phyloP scores from a whole-genome alignment of 2,888 invertebrate species.

The Dendrolimus pini region DNA sequence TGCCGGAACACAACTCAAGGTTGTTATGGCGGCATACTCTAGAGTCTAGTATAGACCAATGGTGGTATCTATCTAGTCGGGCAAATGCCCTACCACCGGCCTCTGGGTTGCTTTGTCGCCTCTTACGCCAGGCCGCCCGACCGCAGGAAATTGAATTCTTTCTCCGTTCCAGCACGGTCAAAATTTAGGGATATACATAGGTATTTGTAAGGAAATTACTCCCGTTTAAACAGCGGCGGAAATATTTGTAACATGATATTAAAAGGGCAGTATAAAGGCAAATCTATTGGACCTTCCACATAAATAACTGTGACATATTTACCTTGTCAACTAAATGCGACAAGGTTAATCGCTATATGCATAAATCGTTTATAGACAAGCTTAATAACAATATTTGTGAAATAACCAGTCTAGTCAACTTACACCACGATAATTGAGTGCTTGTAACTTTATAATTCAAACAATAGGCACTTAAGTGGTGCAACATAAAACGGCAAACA shows the following conservation, averaged over 20 bases:
- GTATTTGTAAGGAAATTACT: too few species aligned
- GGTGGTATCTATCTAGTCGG: too few species aligned
- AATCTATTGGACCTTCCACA: background rate
- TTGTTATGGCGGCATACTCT: too few species aligned
- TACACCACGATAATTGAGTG: background rate
- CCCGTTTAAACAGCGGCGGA: background rate
- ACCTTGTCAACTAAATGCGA: constrained; percentile 12
- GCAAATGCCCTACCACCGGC: too few species aligned
- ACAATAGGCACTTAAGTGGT: constrained; percentile 36
- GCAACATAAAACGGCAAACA: constrained; percentile 41
- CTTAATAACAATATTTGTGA: background rate
- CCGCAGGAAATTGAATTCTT: too few species aligned
- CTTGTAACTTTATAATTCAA: constrained; percentile 23
- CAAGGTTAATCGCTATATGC: constrained; percentile 3
- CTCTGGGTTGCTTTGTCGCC: too few species aligned
- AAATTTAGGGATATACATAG: too few species aligned
- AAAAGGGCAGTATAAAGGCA: background rate
- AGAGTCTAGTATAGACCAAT: too few species aligned
- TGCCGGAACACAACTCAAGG: too few species aligned
- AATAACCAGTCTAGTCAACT: background rate
- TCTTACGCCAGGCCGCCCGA: too few species aligned
- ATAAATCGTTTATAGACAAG: background rate
- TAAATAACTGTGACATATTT: constrained; percentile 1
- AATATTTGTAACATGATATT: background rate
- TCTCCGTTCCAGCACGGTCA: too few species aligned